Evolutionary conservation across 2,113 vertebrate genomes (phyloP).

Genomic region (Dicrurus megarhynchus): DNA sequence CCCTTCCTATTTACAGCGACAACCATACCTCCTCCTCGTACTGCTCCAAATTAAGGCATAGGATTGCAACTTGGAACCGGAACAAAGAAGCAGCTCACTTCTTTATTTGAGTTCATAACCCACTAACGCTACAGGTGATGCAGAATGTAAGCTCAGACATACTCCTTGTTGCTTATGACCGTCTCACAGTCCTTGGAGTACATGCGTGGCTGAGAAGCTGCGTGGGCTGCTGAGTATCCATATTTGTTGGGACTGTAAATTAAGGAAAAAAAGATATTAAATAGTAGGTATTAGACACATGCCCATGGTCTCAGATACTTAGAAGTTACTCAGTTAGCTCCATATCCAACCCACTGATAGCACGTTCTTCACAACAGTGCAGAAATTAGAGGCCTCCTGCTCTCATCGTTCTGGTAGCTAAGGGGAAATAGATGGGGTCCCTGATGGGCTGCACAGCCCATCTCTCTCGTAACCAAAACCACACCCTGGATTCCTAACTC

Average conservation of each 20-base stretch:
- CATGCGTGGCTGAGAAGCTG: neutral
- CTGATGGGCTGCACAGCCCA: neutral
- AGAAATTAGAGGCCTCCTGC: neutral
- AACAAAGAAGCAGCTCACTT: neutral
- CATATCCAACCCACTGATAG: neutral
- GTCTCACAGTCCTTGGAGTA: constrained; percentile 20
- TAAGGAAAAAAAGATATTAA: neutral
- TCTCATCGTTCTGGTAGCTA: neutral
- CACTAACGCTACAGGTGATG: neutral
- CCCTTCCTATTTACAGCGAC: neutral
- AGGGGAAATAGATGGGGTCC: neutral
- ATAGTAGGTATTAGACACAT: neutral
- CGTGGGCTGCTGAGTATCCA: neutral
- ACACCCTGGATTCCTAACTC: neutral
- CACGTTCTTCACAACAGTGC: neutral
- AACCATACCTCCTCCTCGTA: neutral
- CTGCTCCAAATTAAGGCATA: neutral
- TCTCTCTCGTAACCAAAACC: neutral
- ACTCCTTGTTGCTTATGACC: constrained; percentile 38
- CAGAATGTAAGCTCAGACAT: constrained; percentile 31
- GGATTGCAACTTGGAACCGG: neutral
- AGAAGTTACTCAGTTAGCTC: neutral
- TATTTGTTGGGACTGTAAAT: constrained; percentile 51
- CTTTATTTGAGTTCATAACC: neutral
- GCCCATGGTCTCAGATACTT: neutral